Conservation (phyloP, 2,888 invertebrate species). For the Hanleya hanleyi region DNA sequence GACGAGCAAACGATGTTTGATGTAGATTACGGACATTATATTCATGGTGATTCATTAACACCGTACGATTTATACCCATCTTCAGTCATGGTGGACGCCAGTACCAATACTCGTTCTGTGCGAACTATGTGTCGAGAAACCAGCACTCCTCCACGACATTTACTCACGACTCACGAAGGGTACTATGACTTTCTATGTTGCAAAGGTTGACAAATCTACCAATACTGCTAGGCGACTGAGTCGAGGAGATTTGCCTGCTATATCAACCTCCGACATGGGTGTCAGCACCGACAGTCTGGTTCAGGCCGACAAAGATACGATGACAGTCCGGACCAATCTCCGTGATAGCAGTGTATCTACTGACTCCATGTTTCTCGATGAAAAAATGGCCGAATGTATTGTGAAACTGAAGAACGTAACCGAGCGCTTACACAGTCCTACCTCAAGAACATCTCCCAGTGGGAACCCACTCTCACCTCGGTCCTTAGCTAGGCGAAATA, state of each 20-base stretch:
- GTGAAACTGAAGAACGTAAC: slow-evolving; percentile 68
- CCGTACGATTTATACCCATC: no score
- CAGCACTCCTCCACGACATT: slow-evolving; percentile 52
- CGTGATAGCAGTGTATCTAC: slow-evolving; percentile 53
- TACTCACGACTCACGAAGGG: slow-evolving; percentile 56
- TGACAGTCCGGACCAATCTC: slow-evolving; percentile 29
- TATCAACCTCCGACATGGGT: not conserved
- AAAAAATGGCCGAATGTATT: slow-evolving; percentile 69
- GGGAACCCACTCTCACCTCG: not conserved
- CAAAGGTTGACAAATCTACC: slow-evolving; percentile 59
- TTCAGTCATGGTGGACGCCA: slow-evolving; percentile 42
- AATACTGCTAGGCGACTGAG: slow-evolving; percentile 40
- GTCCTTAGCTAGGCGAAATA: not conserved
- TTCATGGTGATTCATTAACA: slow-evolving; percentile 10
- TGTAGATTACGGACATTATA: slow-evolving; percentile 26
- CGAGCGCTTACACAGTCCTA: slow-evolving; percentile 64
- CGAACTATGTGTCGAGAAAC: slow-evolving; percentile 64
- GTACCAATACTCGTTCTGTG: slow-evolving; percentile 56
- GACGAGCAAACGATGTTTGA: slow-evolving; percentile 10
- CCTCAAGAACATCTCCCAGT: slow-evolving; percentile 20
- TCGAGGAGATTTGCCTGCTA: not conserved
- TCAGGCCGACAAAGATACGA: slow-evolving; percentile 19
- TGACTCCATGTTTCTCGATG: slow-evolving; percentile 51
- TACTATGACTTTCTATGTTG: slow-evolving; percentile 58
- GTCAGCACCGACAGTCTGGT: slow-evolving; percentile 5